phyloP scores from a whole-genome alignment of 2,797 vertebrate genomes.

The Enoplosus armatus region DNA sequence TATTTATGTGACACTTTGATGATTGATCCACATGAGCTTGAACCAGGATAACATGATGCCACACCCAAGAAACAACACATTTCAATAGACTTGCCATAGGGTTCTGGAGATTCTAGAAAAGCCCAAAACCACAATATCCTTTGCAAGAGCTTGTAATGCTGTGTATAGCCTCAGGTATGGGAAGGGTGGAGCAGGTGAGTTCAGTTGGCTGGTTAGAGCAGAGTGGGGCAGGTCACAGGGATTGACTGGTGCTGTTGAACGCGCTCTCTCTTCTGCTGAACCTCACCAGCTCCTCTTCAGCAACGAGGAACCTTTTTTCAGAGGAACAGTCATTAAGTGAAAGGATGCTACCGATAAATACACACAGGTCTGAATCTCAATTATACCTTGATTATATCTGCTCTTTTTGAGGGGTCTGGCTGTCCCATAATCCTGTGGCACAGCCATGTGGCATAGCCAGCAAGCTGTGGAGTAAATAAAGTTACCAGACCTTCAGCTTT shows the following conservation, averaged over 20 bases:
- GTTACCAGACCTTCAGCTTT: constrained; percentile 40
- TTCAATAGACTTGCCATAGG: not conserved
- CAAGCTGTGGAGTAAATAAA: constrained; percentile 41
- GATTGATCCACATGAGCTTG: not conserved
- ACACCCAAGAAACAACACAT: constrained; percentile 4
- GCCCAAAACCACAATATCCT: constrained; percentile 11
- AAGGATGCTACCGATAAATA: not conserved
- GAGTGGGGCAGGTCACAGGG: not conserved
- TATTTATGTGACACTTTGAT: not conserved
- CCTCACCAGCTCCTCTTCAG: not conserved
- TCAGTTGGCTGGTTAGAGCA: constrained; percentile 8
- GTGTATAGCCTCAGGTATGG: not conserved
- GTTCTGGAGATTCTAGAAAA: not conserved
- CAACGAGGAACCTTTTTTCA: not conserved
- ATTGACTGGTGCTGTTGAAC: not conserved
- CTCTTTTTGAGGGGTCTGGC: not conserved
- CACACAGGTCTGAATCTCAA: not conserved
- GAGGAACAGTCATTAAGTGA: constrained; percentile 7
- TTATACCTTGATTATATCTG: not conserved
- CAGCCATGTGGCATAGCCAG: not conserved
- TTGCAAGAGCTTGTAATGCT: constrained; percentile 3
- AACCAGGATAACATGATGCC: not conserved
- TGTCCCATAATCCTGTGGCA: not conserved
- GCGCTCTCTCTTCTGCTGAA: not conserved
- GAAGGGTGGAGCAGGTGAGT: constrained; percentile 18